Evolutionary conservation across 2,888 invertebrate species (phyloP).

Genomic region (Pammene fasciana): DNA sequence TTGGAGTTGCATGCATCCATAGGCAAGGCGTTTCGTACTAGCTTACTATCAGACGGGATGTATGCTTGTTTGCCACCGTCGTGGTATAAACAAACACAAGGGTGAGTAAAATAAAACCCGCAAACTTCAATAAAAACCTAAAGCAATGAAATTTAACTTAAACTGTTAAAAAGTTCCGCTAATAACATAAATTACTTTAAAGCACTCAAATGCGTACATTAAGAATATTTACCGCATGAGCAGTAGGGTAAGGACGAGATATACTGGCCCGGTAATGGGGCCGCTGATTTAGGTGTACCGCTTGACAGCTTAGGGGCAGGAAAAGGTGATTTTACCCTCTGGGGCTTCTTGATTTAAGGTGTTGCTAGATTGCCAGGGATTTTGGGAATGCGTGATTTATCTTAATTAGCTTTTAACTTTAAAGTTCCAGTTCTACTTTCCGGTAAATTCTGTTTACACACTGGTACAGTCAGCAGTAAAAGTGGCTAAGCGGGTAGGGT

Average conservation of each 20-base stretch:
- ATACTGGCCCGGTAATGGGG: slow-evolving; percentile 27
- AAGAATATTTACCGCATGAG: slow-evolving; percentile 32
- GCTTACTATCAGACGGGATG: too few relatives aligned
- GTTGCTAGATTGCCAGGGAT: background rate
- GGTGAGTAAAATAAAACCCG: too few relatives aligned
- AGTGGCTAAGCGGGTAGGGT: too few relatives aligned
- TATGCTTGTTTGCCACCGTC: too few relatives aligned
- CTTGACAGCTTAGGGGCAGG: slow-evolving; percentile 4
- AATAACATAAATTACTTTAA: slow-evolving; percentile 21
- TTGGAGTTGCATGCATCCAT: too few relatives aligned
- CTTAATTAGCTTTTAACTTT: too few relatives aligned
- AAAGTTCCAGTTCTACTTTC: too few relatives aligned
- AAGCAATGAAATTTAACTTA: slow-evolving; percentile 9
- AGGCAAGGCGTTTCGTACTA: too few relatives aligned
- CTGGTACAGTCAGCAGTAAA: too few relatives aligned
- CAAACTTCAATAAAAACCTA: too few relatives aligned
- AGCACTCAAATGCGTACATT: slow-evolving; percentile 29
- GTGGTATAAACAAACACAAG: too few relatives aligned
- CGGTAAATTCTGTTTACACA: too few relatives aligned
- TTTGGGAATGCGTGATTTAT: background rate
- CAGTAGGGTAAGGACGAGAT: slow-evolving; percentile 24
- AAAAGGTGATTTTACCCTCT: slow-evolving; percentile 13
- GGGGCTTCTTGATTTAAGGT: slow-evolving; percentile 15
- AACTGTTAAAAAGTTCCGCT: slow-evolving; percentile 4
- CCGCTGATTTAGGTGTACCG: slow-evolving; percentile 27